phyloP scores from a whole-genome alignment of 2,888 invertebrate species.

The Drosophila buzzatii region DNA sequence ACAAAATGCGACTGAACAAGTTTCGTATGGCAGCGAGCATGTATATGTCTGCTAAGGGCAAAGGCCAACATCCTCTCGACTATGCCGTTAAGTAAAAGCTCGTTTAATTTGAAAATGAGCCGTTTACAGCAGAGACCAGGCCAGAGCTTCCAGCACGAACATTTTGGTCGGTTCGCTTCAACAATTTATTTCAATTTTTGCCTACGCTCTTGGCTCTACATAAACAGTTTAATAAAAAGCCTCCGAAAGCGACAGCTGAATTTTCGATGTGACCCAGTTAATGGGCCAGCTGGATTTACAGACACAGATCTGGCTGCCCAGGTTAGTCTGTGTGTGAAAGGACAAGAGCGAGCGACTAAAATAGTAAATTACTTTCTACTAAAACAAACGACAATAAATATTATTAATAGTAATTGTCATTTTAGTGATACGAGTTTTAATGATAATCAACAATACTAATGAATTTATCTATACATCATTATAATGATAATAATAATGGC shows the following conservation, averaged over 20 bases:
- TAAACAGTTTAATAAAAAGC: conserved; percentile 14
- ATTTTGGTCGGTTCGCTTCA: background rate
- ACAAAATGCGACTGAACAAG: conserved; percentile 4
- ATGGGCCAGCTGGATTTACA: background rate
- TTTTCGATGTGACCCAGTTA: conserved; percentile 6
- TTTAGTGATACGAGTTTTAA: too few relatives aligned
- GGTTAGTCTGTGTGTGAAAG: too few relatives aligned
- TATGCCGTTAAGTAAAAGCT: background rate
- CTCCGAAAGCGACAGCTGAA: background rate
- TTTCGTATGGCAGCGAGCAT: background rate
- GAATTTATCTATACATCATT: too few relatives aligned
- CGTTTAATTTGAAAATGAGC: conserved; percentile 13
- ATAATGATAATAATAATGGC: too few relatives aligned
- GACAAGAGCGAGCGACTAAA: too few relatives aligned
- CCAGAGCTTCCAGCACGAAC: background rate
- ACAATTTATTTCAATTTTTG: conserved; percentile 7
- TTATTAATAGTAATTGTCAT: too few relatives aligned
- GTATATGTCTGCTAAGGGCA: background rate
- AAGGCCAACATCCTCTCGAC: background rate
- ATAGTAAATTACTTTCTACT: too few relatives aligned
- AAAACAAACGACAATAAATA: too few relatives aligned
- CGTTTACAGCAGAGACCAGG: background rate
- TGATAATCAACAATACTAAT: too few relatives aligned
- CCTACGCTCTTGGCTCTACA: conserved; percentile 1
- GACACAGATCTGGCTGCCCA: too few relatives aligned